These are phyloP conservation scores for Dermolepida albohirtum DNA, from an alignment of 2,888 invertebrate genomes.

Conservation along the genomic window DNA sequence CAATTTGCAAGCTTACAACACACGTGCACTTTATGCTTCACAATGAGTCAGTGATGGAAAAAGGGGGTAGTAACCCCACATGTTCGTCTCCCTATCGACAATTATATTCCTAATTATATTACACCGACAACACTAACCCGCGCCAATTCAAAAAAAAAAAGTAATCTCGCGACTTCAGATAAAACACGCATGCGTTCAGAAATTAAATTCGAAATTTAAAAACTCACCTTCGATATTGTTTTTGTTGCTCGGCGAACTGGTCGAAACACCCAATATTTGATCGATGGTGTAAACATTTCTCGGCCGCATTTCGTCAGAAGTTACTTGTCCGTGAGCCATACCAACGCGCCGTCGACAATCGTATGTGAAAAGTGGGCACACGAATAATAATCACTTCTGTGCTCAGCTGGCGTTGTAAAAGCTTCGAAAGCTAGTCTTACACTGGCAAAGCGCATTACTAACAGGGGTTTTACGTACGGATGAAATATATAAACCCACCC, in stretches of 20 bases:
- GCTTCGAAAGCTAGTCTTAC: conserved; percentile 38
- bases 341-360: conserved; percentile 4
- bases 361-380: background rate
- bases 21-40: conserved; percentile 20
- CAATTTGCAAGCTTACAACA: conserved; percentile 34
- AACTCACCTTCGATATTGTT: conserved; percentile 56
- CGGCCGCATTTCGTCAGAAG: conserved; percentile 59
- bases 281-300: conserved; percentile 65
- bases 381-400: background rate
- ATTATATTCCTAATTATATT: conserved; percentile 35
- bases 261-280: conserved; percentile 63
- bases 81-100: conserved; percentile 19
- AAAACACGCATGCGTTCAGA: conserved; percentile 1
- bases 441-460: conserved; percentile 56
- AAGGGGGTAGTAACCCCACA: conserved; percentile 24
- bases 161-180: too few species aligned
- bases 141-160: conserved; percentile 19
- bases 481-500: conserved; percentile 52
- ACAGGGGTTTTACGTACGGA: conserved; percentile 50
- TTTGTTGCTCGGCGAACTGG: conserved; percentile 51
- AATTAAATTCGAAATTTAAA: conserved; percentile 17
- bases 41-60: conserved; percentile 32
- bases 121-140: conserved; percentile 8
- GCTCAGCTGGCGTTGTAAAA: conserved; percentile 8
- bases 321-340: conserved; percentile 54